Conservation (phyloP, 2,888 invertebrate genomes). For the Torymus tubicola region DNA sequence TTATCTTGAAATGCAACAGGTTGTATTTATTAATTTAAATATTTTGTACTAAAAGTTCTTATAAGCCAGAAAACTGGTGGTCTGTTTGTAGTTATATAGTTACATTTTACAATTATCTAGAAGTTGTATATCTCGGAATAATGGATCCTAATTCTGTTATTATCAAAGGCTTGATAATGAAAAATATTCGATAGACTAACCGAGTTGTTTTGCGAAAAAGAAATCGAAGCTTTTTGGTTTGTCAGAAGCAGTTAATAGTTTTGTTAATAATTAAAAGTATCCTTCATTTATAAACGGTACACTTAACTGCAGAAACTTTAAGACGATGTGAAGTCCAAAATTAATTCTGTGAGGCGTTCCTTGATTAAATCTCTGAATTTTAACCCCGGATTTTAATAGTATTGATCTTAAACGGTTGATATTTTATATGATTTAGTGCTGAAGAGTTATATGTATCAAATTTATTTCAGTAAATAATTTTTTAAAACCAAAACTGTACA, state of each 20-base stretch:
- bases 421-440: too few species aligned
- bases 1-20: too few species aligned
- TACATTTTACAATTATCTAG: slow-evolving; percentile 77
- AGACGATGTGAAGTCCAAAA: too few species aligned
- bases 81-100: slow-evolving; percentile 82
- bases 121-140: slow-evolving; percentile 85
- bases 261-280: slow-evolving; percentile 88
- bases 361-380: too few species aligned
- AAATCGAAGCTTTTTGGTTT: slow-evolving; percentile 88
- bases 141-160: slow-evolving; percentile 91
- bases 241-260: slow-evolving; percentile 84
- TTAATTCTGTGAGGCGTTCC: too few species aligned
- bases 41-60: slow-evolving; percentile 85
- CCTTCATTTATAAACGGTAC: slow-evolving; percentile 78
- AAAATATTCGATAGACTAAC: slow-evolving; percentile 87
- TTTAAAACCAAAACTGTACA: too few species aligned
- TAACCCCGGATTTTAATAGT: too few species aligned
- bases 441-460: too few species aligned
- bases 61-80: slow-evolving; percentile 86
- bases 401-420: too few species aligned
- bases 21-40: slow-evolving; percentile 90
- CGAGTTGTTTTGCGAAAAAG: slow-evolving; percentile 90
- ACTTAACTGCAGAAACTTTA: too few species aligned
- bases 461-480: too few species aligned
- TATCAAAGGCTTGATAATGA: slow-evolving; percentile 90